Evolutionary conservation across 2,113 vertebrate genomes (phyloP), one percentile per base, ranked within the genome.

Genomic region (Pitta sordida): DNA sequence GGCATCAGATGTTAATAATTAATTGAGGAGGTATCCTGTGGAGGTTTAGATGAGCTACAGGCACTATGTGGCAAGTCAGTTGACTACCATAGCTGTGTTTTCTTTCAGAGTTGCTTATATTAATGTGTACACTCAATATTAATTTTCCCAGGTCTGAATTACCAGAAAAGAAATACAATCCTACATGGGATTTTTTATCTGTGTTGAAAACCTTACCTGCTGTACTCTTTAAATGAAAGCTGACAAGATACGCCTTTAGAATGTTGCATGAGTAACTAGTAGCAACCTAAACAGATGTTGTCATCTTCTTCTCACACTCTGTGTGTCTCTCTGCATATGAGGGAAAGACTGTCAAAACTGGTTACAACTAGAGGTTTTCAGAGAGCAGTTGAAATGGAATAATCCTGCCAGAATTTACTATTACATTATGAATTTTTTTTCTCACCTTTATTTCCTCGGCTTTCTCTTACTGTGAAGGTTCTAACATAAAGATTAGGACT

Each of bases 1-100:
- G 91, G 97, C 97, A 97, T 91, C 91, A 97, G 75, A 93, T 78
- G 97, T 98, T 96, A 98, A 98, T 98, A 98, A 98, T 98, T 97
- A 98, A 98, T 96, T 93, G 91, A 94, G 81, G 91, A 89, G 70
- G 69, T 90, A 97, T 95, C 95, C 94, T 79, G 70, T 95, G 75
- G 95, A 97, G 95, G 63, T 78, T 94, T 95, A 94, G 76, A 96
- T 95, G 96, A 98, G 94, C 91, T 95, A 91, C 79, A 93, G 81
- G 90, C 93, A 84, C 41, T 84, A 6, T 75, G 24, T 89, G 46
- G 93, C 86, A 97, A 96, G 92, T 93, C 91, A 94, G 88, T 94
- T 90, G 87, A 91, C 93, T 96, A 95, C 83, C 49, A 73, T 84
- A 74, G 53, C 77, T 94, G 83, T 75, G 34, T 46, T 95, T 67